phyloP scores from a whole-genome alignment of 2,113 vertebrate species.

The Pollachius pollachius region DNA sequence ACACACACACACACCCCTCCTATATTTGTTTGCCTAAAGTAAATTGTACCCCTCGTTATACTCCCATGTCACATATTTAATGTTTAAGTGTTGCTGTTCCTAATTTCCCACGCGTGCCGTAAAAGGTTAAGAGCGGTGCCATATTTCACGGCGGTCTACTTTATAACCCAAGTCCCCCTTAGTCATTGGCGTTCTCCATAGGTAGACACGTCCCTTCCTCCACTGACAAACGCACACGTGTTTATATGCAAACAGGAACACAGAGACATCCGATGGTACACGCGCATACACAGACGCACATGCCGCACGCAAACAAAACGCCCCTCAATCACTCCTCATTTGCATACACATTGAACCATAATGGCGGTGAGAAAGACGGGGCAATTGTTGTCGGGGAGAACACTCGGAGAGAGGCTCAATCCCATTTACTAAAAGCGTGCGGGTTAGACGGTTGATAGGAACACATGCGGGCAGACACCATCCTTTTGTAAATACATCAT shows the following conservation, averaged over 20 bases:
- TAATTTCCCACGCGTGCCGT: background rate
- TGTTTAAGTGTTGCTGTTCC: background rate
- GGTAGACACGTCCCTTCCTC: too few relatives aligned
- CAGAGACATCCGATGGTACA: slow-evolving; percentile 4
- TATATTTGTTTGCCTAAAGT: too few relatives aligned
- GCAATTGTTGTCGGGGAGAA: slow-evolving; percentile 18
- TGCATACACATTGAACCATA: background rate
- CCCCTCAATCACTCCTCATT: too few relatives aligned
- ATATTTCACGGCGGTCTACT: background rate
- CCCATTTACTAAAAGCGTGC: slow-evolving; percentile 33
- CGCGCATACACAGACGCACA: background rate
- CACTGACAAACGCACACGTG: too few relatives aligned
- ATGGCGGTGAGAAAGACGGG: slow-evolving; percentile 11
- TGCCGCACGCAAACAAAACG: too few relatives aligned
- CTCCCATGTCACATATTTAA: slow-evolving; percentile 3
- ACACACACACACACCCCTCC: background rate
- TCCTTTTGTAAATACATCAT: slow-evolving; percentile 53
- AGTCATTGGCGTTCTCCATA: background rate
- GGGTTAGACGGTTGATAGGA: slow-evolving; percentile 24
- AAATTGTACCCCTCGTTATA: background rate
- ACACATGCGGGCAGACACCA: slow-evolving; percentile 25
- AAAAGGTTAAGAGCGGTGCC: background rate
- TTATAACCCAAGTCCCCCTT: background rate
- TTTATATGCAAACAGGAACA: background rate
- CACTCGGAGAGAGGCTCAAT: slow-evolving; percentile 30